Conservation (phyloP, 2,888 invertebrate species). For the Torymus auratus region DNA sequence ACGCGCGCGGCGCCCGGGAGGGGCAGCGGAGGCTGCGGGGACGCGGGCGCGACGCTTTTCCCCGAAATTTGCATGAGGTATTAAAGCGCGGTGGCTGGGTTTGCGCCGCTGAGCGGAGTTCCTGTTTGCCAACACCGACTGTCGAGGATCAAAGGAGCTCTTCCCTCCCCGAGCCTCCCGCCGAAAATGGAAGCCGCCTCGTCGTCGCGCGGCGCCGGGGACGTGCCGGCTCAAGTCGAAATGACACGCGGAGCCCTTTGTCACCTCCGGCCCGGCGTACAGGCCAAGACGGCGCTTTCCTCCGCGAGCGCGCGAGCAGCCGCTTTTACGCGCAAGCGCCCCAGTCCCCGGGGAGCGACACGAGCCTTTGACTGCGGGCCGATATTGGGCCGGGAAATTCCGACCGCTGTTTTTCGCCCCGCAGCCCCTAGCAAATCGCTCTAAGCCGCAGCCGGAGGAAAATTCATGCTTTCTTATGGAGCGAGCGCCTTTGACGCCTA, state of each 20-base stretch:
- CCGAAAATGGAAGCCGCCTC: constrained; percentile 44
- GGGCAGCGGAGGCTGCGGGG: constrained; percentile 53
- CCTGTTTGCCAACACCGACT: constrained; percentile 75
- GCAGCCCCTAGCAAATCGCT: constrained; percentile 9
- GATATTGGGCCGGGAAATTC: constrained; percentile 7
- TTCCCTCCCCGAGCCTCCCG: neutral
- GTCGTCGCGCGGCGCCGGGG: neutral
- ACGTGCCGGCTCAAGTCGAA: constrained; percentile 56
- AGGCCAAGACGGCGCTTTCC: too few species aligned
- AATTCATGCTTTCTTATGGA: constrained; percentile 38
- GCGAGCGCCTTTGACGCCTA: constrained; percentile 17
- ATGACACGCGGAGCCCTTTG: constrained; percentile 56
- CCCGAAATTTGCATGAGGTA: constrained; percentile 76
- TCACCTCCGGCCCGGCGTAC: neutral
- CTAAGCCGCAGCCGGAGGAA: neutral
- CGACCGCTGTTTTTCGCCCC: constrained; percentile 29
- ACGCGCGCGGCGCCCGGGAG: constrained; percentile 59
- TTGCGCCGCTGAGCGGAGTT: constrained; percentile 70
- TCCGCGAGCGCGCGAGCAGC: too few species aligned
- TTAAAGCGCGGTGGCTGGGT: constrained; percentile 75
- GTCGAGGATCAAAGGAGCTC: constrained; percentile 75
- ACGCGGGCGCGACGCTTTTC: constrained; percentile 66
- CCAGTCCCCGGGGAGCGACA: too few species aligned
- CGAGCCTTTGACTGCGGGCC: too few species aligned
- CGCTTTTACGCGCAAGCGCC: too few species aligned